Evolutionary conservation across 2,113 vertebrate genomes (phyloP), one percentile per base, ranked within the genome.

Genomic region (Sitta europaea): DNA sequence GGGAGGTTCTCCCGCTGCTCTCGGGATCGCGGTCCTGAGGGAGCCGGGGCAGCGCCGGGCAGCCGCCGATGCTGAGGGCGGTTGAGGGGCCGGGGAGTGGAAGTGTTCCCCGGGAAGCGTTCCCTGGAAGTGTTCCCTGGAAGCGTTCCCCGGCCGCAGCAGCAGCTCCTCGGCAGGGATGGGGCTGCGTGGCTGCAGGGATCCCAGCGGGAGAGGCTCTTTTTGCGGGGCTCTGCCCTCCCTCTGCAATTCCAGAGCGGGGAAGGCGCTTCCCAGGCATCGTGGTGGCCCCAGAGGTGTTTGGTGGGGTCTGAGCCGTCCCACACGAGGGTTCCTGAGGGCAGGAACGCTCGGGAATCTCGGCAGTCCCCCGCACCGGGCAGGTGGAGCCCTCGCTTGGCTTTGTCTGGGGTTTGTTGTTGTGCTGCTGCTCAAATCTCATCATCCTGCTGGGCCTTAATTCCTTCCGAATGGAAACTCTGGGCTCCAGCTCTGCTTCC

Each of bases 301-400:
- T 31, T 19, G 45, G 42, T 6, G 27, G 14, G 8, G 7, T 77
- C 58, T 3, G 14, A 22, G 47, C 22, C 0, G 0, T 67, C 22
- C 2, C 20, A 3, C 29, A 7, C 5, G 1, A 9, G 42, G 6
- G 8, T 45, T 58, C 45, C 35, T 23, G 1, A 2, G 14, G 2
- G 25, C 9, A 55, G 42, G 40, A 67, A 2, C 2, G 5, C 4
- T 2, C 53, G 1, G 51, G 11, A 47, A 33, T 0, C 0, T 35
- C 10, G 43, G 43, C n/a, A n/a, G n/a, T n/a, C n/a, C n/a, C 63
- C 33, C n/a, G 0, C 14, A 1, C 21, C 0, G 0, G 5, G 19
- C 51, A 12, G n/a, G 13, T n/a, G 27, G 11, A 36, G 45, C 76
- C 21, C 10, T 55, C 8, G 3, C 10, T 63, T 80, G n/a, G 55